These are phyloP conservation scores for Conistra vaccinii DNA, from an alignment of 2,888 invertebrate species.

Conservation along the genomic window DNA sequence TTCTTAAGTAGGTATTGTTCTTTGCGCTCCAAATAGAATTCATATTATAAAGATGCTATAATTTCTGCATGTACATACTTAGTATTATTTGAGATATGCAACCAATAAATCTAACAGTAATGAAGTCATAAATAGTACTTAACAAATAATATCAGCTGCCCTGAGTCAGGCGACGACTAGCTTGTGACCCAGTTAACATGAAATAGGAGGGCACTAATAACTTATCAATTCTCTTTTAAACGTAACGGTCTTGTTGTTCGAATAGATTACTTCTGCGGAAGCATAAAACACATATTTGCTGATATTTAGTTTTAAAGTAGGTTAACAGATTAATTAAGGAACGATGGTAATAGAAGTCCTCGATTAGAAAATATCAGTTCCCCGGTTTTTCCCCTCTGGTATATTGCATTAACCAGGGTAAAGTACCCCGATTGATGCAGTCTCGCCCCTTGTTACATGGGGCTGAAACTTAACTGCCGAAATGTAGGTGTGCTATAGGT, in stretches of 20 bases:
- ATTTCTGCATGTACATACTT: neutral
- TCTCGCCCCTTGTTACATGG: neutral
- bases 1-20: conserved; percentile 38
- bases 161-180: conserved; percentile 34
- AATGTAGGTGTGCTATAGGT: neutral
- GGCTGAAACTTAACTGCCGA: too few relatives aligned
- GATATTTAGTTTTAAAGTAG: conserved; percentile 14
- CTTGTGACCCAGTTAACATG: conserved; percentile 58
- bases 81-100: conserved; percentile 7
- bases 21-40: conserved; percentile 36
- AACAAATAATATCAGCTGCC: conserved; percentile 33
- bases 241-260: conserved; percentile 37
- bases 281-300: neutral
- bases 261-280: conserved; percentile 18
- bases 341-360: conserved; percentile 1
- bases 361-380: neutral
- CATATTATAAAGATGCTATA: neutral
- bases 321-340: conserved; percentile 10
- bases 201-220: conserved; percentile 33
- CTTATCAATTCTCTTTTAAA: conserved; percentile 45
- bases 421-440: too few relatives aligned
- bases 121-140: conserved; percentile 34
- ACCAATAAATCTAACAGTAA: conserved; percentile 49
- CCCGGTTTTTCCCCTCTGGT: neutral
- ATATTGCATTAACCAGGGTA: neutral